These are phyloP conservation scores for Myiagra hebetior DNA, from an alignment of 2,113 vertebrate genomes.

Conservation along the genomic window DNA sequence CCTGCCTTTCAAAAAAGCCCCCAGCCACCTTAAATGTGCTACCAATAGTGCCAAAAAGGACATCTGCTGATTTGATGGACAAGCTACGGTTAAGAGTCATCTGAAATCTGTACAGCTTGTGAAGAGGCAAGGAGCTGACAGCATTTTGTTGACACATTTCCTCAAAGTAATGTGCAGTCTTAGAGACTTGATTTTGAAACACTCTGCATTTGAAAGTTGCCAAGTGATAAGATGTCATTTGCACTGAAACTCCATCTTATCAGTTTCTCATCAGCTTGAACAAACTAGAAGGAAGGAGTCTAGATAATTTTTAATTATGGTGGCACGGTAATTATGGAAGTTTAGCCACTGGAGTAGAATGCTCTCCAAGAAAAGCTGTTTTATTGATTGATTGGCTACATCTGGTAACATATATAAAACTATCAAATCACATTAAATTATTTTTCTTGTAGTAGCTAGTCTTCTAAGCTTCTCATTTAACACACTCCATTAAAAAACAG, in stretches of 20 bases:
- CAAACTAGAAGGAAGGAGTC: background rate
- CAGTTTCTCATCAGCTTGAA: background rate
- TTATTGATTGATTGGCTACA: background rate
- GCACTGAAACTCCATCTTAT: background rate
- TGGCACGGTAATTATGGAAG: background rate
- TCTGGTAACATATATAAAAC: background rate
- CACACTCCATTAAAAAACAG: background rate
- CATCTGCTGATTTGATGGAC: constrained; percentile 43
- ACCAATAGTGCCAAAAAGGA: background rate
- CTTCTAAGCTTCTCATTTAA: constrained; percentile 18
- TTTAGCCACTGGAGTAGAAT: constrained; percentile 3
- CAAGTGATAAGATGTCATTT: constrained; percentile 18
- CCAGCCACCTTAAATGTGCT: background rate
- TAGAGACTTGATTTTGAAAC: constrained; percentile 35
- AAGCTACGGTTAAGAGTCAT: background rate
- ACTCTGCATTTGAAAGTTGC: background rate
- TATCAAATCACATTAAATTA: background rate
- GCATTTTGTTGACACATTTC: constrained; percentile 51
- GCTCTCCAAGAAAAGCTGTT: constrained; percentile 14
- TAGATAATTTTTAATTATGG: constrained; percentile 8
- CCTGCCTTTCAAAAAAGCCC: background rate
- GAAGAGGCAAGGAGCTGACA: constrained; percentile 32
- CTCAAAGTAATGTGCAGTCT: background rate
- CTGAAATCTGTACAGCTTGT: constrained; percentile 20
- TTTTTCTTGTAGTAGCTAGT: constrained; percentile 8